These are phyloP conservation scores for Xerus inauris DNA, from an alignment of 2,113 vertebrate genomes.

Conservation along the genomic window DNA sequence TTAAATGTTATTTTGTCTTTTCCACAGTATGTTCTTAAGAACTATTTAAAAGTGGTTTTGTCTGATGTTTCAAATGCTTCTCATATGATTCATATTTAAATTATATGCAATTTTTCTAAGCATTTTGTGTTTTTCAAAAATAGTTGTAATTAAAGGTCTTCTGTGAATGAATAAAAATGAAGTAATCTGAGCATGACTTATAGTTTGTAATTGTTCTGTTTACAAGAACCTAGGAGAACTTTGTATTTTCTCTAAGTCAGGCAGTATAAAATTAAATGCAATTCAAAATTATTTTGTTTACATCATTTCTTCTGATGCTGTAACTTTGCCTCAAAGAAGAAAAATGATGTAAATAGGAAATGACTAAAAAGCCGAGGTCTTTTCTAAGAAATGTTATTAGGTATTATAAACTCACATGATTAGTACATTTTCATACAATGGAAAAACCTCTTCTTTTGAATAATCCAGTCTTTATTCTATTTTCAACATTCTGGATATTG, in stretches of 20 bases:
- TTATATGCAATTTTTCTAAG: background rate
- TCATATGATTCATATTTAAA: constrained; percentile 8
- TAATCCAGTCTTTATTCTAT: background rate
- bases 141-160: background rate
- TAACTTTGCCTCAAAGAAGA: background rate
- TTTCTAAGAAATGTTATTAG: background rate
- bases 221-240: background rate
- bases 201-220: constrained; percentile 25
- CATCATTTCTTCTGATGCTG: background rate
- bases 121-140: constrained; percentile 8
- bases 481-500: background rate
- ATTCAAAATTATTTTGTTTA: background rate
- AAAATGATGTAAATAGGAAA: background rate
- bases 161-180: constrained; percentile 15
- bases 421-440: background rate
- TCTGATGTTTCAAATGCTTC: constrained; percentile 1
- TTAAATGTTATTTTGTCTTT: background rate
- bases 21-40: background rate
- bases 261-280: background rate
- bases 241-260: background rate
- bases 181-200: background rate
- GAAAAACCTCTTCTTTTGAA: background rate
- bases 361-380: background rate
- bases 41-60: constrained; percentile 3
- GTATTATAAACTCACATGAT: background rate